Conservation (phyloP, 2,888 invertebrate species). For the Chloromyia formosa region DNA sequence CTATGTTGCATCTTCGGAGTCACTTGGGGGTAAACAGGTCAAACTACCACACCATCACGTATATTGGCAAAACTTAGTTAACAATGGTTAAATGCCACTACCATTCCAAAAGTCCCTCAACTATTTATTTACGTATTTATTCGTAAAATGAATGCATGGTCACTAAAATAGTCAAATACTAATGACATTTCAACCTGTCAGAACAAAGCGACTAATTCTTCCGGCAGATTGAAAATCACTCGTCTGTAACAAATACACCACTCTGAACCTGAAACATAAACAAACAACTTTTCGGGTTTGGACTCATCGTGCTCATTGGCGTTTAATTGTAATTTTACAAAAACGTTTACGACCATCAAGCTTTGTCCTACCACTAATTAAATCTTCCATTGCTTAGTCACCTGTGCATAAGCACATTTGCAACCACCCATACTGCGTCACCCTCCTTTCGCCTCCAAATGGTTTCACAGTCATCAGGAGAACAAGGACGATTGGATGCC, state of each 20-base stretch:
- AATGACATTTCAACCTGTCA: too few relatives aligned
- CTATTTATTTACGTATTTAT: too few relatives aligned
- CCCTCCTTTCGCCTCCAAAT: conserved; percentile 21
- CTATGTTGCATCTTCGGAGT: too few relatives aligned
- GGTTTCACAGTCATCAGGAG: background rate
- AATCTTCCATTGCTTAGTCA: conserved; percentile 45
- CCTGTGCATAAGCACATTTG: conserved; percentile 47
- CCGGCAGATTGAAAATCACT: background rate
- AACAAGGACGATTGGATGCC: background rate
- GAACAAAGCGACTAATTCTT: too few relatives aligned
- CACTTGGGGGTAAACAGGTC: too few relatives aligned
- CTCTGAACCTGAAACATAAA: background rate
- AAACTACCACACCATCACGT: too few relatives aligned
- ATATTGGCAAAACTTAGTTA: too few relatives aligned
- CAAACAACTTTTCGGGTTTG: background rate
- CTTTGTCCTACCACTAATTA: conserved; percentile 34
- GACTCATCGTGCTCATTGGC: background rate
- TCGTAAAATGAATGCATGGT: too few relatives aligned
- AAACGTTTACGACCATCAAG: background rate
- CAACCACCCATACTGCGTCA: conserved; percentile 39
- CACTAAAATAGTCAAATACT: too few relatives aligned
- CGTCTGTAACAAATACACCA: background rate
- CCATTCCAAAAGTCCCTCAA: too few relatives aligned
- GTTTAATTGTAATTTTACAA: conserved; percentile 34
- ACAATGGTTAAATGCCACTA: too few relatives aligned